Percentiles rank a stretch among this genome's conserved stretches.
phyloP scores from a whole-genome alignment of 2,113 vertebrate genomes.

The Cavia porcellus region DNA sequence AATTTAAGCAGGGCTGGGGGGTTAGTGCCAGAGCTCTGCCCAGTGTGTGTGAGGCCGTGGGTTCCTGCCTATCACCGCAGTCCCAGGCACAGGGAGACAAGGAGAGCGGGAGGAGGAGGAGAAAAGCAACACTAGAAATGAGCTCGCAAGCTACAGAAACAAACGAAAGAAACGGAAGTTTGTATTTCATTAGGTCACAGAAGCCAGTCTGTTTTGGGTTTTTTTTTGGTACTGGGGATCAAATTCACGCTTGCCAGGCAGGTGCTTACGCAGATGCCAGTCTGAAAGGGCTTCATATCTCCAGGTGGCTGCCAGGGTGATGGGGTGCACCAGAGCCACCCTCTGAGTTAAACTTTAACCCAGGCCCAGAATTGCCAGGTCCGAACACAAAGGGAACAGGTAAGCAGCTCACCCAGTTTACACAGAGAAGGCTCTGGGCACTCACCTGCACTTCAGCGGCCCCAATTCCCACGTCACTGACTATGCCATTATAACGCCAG shows the following conservation, averaged over 20 bases:
- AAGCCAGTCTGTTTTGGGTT: not conserved
- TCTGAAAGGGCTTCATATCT: not conserved
- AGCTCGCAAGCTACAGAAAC: not conserved
- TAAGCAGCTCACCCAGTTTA: not conserved
- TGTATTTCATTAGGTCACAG: not conserved
- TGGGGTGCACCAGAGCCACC: not conserved
- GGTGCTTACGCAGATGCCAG: not conserved
- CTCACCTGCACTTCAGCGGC: not conserved
- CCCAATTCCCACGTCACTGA: not conserved
- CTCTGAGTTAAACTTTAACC: not conserved
- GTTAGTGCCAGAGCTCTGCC: too few relatives aligned
- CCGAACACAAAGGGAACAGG: not conserved
- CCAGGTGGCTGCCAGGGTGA: too few relatives aligned
- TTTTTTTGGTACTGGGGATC: too few relatives aligned
- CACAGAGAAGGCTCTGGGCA: not conserved
- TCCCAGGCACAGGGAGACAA: not conserved
- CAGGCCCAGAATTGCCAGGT: not conserved
- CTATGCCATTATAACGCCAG: not conserved
- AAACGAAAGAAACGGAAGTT: not conserved
- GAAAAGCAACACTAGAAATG: not conserved
- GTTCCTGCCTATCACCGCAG: not conserved
- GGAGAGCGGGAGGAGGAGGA: not conserved
- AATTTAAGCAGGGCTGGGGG: not conserved
- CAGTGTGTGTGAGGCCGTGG: not conserved
- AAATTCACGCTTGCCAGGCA: too few relatives aligned